These are phyloP conservation scores for Phlogophora meticulosa DNA, from an alignment of 2,888 invertebrate species.

Conservation along the genomic window DNA sequence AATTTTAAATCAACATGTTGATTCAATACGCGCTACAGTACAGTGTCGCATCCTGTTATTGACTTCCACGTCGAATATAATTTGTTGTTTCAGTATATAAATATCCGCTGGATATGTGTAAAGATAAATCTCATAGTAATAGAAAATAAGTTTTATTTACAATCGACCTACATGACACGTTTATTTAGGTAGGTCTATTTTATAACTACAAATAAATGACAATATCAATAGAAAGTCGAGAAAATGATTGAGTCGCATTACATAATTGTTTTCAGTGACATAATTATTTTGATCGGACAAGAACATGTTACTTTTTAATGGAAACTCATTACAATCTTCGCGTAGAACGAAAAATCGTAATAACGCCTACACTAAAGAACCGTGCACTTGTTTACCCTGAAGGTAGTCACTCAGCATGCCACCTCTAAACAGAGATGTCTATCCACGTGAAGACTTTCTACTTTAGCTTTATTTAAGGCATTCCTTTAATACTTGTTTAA, in stretches of 20 bases:
- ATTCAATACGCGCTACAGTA: constrained; percentile 65
- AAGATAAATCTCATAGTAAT: constrained; percentile 64
- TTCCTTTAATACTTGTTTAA: constrained; percentile 56
- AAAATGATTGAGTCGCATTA: constrained; percentile 60
- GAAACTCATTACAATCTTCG: constrained; percentile 28
- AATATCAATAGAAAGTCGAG: constrained; percentile 72
- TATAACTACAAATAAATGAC: constrained; percentile 71
- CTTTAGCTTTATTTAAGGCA: constrained; percentile 51
- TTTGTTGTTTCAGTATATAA: constrained; percentile 66
- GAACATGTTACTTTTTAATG: constrained; percentile 41
- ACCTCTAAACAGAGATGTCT: constrained; percentile 24
- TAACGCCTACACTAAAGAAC: constrained; percentile 17
- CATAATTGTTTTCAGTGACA: constrained; percentile 56
- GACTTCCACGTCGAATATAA: constrained; percentile 57
- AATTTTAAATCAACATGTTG: constrained; percentile 45
- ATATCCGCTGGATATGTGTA: constrained; percentile 61
- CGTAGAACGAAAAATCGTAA: constrained; percentile 30
- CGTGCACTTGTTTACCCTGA: constrained; percentile 11
- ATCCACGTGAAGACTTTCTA: constrained; percentile 57
- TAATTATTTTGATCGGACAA: constrained; percentile 41
- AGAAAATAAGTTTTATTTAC: constrained; percentile 75
- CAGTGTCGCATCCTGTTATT: constrained; percentile 66
- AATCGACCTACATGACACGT: constrained; percentile 67
- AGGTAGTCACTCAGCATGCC: constrained; percentile 33
- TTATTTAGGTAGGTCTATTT: constrained; percentile 72